Base-by-base conservation (phyloP, 2,113 vertebrate species). In the Psettodes erumei region DNA sequence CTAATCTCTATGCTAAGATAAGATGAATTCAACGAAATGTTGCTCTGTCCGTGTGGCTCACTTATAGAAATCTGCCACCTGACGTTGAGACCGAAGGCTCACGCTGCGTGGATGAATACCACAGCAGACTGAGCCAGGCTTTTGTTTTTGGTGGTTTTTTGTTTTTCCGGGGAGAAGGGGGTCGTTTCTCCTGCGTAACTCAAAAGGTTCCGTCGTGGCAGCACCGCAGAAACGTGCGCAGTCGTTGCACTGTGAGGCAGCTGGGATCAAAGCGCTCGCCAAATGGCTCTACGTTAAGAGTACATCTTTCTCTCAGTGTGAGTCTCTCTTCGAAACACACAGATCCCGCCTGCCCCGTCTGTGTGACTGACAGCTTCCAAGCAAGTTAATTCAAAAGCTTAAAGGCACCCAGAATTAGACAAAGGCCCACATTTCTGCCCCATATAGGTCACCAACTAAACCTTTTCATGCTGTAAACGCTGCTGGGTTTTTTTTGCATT, bases 291-390 rank as follows among this genome's bases (percentile, higher is more conserved):
- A 77, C 71, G 51, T 64, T 58, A 10, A 38, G 58, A 82, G 71
- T 53, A 70, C 33, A 67, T 66, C 72, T 71, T 45, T 32, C 51
- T 65, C 42, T 53, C 27, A 15, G 66, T 54, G 56, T 19, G 48
- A 68, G 23, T 71, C 40, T 42, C 68, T 67, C 43, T 59, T 75
- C 70, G n/a, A 79, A 35, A 58, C 50, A 37, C 35, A 10, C 47
- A 40, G 25, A 71, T 47, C 56, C 69, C 13, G 68, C 27, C 59
- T 68, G n/a, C n/a, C n/a, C n/a, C n/a, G 63, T 53, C 61, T 75
- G 55, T 10, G 0, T 85, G 78, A 88, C 4, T 87, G 88, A 84
- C 87, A 76, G 80, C 71, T 70, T 58, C 64, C 25, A 28, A 59
- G 82, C 68, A 70, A 53, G 43, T 28, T 70, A 54, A 79, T 73